phyloP scores from a whole-genome alignment of 2,113 vertebrate species.

The Triplophysa dalaica region DNA sequence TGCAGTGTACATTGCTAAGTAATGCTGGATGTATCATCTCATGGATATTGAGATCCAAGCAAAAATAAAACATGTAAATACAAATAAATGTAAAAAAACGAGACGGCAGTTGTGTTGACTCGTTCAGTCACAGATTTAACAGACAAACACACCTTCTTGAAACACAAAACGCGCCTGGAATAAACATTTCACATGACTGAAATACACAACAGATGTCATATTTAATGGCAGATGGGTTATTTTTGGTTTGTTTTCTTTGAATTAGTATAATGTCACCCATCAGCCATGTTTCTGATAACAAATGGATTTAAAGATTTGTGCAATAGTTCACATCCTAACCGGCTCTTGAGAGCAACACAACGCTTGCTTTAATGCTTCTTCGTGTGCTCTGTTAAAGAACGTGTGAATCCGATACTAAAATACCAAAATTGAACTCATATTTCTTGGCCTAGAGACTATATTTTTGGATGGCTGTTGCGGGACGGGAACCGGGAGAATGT shows the following conservation, averaged over 20 bases:
- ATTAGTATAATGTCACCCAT: not conserved
- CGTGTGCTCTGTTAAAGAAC: not conserved
- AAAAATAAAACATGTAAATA: not conserved
- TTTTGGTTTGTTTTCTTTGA: not conserved
- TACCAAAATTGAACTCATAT: not conserved
- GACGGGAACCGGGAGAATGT: slow-evolving; percentile 3
- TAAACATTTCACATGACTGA: not conserved
- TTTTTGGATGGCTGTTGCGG: not conserved
- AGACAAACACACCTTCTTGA: not conserved
- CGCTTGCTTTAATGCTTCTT: not conserved
- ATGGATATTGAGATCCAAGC: not conserved
- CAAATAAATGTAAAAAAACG: not conserved
- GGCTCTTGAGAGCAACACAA: not conserved
- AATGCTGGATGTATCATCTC: not conserved
- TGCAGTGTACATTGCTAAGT: not conserved
- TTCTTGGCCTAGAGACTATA: slow-evolving; percentile 30
- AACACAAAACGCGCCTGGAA: not conserved
- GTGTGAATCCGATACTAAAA: not conserved
- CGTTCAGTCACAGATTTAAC: not conserved
- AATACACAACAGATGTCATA: not conserved
- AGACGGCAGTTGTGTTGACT: not conserved
- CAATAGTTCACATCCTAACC: slow-evolving; percentile 16
- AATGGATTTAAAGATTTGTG: slow-evolving; percentile 24
- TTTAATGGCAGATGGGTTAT: not conserved
- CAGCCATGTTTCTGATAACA: not conserved